phyloP scores from a whole-genome alignment of 1,140 invertebrate species.

The Pissodes strobi region DNA sequence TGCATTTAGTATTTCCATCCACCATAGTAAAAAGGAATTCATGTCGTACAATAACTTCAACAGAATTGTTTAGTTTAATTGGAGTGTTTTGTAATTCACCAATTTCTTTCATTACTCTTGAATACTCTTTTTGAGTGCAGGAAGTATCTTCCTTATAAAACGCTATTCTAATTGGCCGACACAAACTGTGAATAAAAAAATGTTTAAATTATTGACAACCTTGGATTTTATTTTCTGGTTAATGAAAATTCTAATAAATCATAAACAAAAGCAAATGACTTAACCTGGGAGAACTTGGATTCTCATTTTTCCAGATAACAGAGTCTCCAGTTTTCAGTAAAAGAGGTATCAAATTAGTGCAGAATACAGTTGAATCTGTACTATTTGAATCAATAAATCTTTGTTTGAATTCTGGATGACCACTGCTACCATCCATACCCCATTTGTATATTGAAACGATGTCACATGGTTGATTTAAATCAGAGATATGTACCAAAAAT shows the following conservation, averaged over 20 bases:
- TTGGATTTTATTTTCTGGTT: slow-evolving; percentile 6
- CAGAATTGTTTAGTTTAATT: slow-evolving; percentile 6
- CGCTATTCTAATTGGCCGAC: not conserved
- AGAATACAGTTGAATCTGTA: too few relatives aligned
- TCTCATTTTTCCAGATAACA: slow-evolving; percentile 3
- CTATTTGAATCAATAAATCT: slow-evolving; percentile 12
- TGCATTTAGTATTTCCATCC: not conserved
- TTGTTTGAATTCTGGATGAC: slow-evolving; percentile 7
- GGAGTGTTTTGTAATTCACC: slow-evolving; percentile 5
- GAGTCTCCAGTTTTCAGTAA: slow-evolving; percentile 2
- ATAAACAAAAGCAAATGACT: slow-evolving; percentile 3
- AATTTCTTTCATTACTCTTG: slow-evolving; percentile 9
- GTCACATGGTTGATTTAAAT: too few relatives aligned
- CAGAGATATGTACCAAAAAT: too few relatives aligned
- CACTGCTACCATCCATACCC: not conserved
- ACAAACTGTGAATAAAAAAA: slow-evolving; percentile 6
- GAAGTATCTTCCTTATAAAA: slow-evolving; percentile 4
- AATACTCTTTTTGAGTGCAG: slow-evolving; percentile 3
- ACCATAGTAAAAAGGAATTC: not conserved
- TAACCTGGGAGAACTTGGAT: slow-evolving; percentile 5
- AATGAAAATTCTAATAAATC: slow-evolving; percentile 6
- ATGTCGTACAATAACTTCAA: too few relatives aligned
- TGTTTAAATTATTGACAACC: slow-evolving; percentile 6
- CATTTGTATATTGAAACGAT: too few relatives aligned
- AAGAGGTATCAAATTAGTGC: too few relatives aligned